Evolutionary conservation across 2,113 vertebrate genomes (phyloP), one percentile per base, ranked within the genome.

Genomic region (Hystrix cristata): DNA sequence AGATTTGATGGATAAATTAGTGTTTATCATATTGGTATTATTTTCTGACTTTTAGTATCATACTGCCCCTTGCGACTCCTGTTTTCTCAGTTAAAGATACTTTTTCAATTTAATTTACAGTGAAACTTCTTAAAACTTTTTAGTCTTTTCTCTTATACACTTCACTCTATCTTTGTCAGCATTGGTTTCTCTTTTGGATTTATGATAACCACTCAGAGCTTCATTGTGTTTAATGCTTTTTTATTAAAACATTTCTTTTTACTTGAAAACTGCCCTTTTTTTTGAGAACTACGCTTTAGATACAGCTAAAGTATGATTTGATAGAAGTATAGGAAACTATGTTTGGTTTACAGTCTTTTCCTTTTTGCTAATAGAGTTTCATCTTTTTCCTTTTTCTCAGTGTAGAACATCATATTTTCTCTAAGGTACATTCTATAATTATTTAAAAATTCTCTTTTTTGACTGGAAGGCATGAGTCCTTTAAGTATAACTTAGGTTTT

Each of bases 391-490:
- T 55, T 46, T n/a, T 34, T 55, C 84, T 87, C 43, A 79, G 10
- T 53, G 48, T 69, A 97, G 48, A 78, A 34, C 18, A 93, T 86
- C 6, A 48, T 51, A 65, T 64, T 53, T 65, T 91, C 59, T 94
- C 95, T 90, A 94, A 90, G 51, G 25, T 90, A 43, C 46, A 72
- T 92, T 92, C 53, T 95, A 85, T 85, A 95, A 93, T 93, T 94
- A 78, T 78, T 92, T 38, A 67, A 60, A 92, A 80, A 38, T 57
- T 71, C 1, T 25, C 31, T 78, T 71, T 81, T 90, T 85, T 65
- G 38, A 86, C 31, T 67, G 1, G 62, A 95, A 87, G 27, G 48
- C 53, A 60, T 72, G 55, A 71, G 60, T 83, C 57, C 76, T 94
- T 83, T 87, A 55, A 64, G 18, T 90, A 85, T 43, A 55, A 38